These are phyloP conservation scores for Amphiprion percula DNA, from an alignment of 2,113 vertebrate species.

Conservation along the genomic window DNA sequence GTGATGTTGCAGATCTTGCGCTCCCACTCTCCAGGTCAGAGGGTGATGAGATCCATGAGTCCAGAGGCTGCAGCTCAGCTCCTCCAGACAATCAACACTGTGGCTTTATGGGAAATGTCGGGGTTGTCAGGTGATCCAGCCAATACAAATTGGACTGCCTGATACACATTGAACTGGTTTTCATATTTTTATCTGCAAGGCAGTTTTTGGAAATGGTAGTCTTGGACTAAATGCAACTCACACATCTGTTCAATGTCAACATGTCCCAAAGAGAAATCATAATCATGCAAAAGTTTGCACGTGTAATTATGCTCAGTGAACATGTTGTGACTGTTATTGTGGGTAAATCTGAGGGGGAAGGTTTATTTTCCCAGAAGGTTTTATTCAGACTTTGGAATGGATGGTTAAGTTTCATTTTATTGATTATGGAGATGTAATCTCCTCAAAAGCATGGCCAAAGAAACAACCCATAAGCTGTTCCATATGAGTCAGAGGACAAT, in stretches of 20 bases:
- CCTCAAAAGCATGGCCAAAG: slow-evolving; percentile 74
- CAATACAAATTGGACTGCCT: slow-evolving; percentile 10
- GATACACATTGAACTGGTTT: slow-evolving; percentile 3
- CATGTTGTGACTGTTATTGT: slow-evolving; percentile 23
- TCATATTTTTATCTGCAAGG: slow-evolving; percentile 5
- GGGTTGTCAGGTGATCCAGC: slow-evolving; percentile 40
- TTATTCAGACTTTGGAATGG: slow-evolving; percentile 32
- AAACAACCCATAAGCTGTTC: slow-evolving; percentile 68
- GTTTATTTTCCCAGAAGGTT: slow-evolving; percentile 60
- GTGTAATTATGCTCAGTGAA: slow-evolving; percentile 25
- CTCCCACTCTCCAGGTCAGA: slow-evolving; percentile 63
- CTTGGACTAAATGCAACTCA: slow-evolving; percentile 52
- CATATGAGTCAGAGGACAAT: slow-evolving; percentile 68
- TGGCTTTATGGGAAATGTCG: slow-evolving; percentile 19
- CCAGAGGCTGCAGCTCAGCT: slow-evolving; percentile 45
- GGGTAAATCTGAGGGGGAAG: slow-evolving; percentile 6
- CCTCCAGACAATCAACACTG: slow-evolving; percentile 25
- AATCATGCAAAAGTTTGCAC: slow-evolving; percentile 19
- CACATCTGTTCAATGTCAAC: slow-evolving; percentile 46
- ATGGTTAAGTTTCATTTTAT: slow-evolving; percentile 67
- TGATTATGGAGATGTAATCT: slow-evolving; percentile 84
- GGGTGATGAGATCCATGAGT: slow-evolving; percentile 64
- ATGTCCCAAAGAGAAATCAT: not conserved
- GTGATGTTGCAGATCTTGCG: slow-evolving; percentile 68
- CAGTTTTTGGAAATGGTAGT: not conserved